Conservation (phyloP, 1,140 invertebrate genomes). For the Drosophila fuyamai region DNA sequence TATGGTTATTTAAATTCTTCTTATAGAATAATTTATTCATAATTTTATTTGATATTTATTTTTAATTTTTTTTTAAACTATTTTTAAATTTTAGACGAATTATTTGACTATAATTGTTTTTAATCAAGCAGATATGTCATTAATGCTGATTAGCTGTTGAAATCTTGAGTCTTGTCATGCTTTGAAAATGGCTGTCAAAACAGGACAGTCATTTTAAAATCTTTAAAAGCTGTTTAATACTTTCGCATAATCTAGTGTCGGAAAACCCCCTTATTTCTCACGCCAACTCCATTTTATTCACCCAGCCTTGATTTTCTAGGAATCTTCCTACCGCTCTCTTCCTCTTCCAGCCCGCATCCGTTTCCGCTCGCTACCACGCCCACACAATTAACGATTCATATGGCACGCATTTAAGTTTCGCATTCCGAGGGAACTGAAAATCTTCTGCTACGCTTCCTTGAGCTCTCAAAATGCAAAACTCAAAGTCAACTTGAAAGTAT, state of each 20-base stretch:
- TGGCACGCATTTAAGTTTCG: constrained; percentile 69
- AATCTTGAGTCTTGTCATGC: too few relatives aligned
- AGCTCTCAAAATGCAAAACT: constrained; percentile 53
- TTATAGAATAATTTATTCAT: too few relatives aligned
- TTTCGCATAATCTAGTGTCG: neutral
- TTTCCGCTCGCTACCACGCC: constrained; percentile 9
- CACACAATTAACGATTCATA: constrained; percentile 77
- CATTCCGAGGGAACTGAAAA: constrained; percentile 63
- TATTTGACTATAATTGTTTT: too few relatives aligned
- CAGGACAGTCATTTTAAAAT: too few relatives aligned
- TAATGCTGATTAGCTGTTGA: too few relatives aligned
- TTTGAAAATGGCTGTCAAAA: neutral
- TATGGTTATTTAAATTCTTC: too few relatives aligned
- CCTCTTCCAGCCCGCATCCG: constrained; percentile 11
- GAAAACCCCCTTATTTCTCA: neutral
- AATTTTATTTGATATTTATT: too few relatives aligned
- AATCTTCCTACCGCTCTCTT: neutral
- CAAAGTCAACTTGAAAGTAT: constrained; percentile 48
- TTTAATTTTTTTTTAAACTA: too few relatives aligned
- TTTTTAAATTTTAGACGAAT: too few relatives aligned
- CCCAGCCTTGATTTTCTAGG: neutral
- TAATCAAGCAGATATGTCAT: too few relatives aligned
- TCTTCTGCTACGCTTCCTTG: constrained; percentile 56
- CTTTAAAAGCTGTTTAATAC: too few relatives aligned
- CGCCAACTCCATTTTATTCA: constrained; percentile 8